phyloP scores from a whole-genome alignment of 37 sponge, comb jelly and placozoan species.

The Bolinopsis microptera region DNA sequence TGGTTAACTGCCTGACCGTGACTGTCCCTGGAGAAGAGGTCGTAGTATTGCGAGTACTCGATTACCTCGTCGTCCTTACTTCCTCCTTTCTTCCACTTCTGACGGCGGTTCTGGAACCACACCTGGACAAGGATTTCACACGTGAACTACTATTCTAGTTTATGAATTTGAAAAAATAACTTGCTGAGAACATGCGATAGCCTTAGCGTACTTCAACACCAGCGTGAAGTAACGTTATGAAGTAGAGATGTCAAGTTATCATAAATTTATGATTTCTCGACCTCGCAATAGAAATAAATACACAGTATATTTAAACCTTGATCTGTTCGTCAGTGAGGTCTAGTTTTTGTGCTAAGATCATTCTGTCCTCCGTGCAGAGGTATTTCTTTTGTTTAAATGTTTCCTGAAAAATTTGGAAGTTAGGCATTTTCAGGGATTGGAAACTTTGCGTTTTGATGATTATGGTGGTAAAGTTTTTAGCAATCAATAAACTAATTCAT shows the following conservation, averaged over 20 bases:
- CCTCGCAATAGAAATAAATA: too few relatives aligned
- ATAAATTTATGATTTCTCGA: too few relatives aligned
- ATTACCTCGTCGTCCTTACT: slow-evolving; percentile 37
- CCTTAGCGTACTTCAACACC: too few relatives aligned
- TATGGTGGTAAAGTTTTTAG: background rate
- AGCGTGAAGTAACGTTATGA: too few relatives aligned
- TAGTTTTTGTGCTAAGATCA: slow-evolving; percentile 49
- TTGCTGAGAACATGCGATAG: too few relatives aligned
- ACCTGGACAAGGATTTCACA: background rate
- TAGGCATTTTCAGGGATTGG: background rate
- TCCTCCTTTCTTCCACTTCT: slow-evolving; percentile 63
- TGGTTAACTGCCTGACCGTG: background rate
- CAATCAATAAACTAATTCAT: background rate
- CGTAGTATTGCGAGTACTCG: slow-evolving; percentile 63
- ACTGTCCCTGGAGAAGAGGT: slow-evolving; percentile 50
- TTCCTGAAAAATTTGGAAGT: slow-evolving; percentile 20
- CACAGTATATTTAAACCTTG: too few relatives aligned
- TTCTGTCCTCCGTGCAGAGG: slow-evolving; percentile 52
- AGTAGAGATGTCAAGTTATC: too few relatives aligned
- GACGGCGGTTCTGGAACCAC: slow-evolving; percentile 63
- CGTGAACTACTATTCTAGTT: too few relatives aligned
- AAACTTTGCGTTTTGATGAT: background rate
- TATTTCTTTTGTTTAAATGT: slow-evolving; percentile 65
- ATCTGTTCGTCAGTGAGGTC: slow-evolving; percentile 63
- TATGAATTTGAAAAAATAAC: too few relatives aligned